phyloP scores from a whole-genome alignment of 2,797 vertebrate species.

The Fratercula arctica region DNA sequence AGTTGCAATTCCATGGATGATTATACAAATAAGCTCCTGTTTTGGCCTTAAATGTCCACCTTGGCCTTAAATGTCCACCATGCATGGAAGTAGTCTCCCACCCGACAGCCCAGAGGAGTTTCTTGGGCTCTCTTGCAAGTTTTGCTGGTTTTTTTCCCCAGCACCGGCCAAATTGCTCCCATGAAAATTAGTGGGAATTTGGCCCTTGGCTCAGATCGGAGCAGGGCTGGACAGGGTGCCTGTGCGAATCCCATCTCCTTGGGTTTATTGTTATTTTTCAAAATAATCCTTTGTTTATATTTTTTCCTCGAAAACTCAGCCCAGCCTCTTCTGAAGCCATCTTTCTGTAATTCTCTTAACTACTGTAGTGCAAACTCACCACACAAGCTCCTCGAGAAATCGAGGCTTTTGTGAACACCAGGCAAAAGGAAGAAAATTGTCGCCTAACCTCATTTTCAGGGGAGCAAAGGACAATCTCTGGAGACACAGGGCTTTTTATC shows the following conservation, averaged over 20 bases:
- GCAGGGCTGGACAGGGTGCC: background rate
- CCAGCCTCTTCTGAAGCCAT: conserved; percentile 28
- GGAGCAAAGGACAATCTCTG: conserved; percentile 48
- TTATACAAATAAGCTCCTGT: background rate
- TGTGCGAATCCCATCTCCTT: background rate
- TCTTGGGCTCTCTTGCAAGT: background rate
- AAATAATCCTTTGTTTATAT: conserved; percentile 45
- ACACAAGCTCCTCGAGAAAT: conserved; percentile 52
- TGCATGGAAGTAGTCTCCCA: accelerated
- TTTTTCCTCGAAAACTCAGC: conserved; percentile 36
- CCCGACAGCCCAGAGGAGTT: accelerated
- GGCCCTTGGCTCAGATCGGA: accelerated
- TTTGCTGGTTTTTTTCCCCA: background rate
- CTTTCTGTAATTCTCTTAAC: conserved; percentile 58
- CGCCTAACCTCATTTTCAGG: conserved; percentile 21
- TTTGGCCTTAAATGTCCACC: background rate
- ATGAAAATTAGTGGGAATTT: background rate
- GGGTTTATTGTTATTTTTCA: background rate
- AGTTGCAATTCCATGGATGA: background rate
- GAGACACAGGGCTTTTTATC: background rate
- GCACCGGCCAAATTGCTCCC: accelerated
- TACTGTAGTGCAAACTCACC: conserved; percentile 45
- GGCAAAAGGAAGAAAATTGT: background rate
- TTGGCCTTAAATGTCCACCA: background rate
- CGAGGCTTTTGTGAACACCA: conserved; percentile 40